Evolutionary conservation across 2,888 invertebrate species (phyloP), one percentile per base, ranked within the genome.

Genomic region (Gastrophysa polygoni): DNA sequence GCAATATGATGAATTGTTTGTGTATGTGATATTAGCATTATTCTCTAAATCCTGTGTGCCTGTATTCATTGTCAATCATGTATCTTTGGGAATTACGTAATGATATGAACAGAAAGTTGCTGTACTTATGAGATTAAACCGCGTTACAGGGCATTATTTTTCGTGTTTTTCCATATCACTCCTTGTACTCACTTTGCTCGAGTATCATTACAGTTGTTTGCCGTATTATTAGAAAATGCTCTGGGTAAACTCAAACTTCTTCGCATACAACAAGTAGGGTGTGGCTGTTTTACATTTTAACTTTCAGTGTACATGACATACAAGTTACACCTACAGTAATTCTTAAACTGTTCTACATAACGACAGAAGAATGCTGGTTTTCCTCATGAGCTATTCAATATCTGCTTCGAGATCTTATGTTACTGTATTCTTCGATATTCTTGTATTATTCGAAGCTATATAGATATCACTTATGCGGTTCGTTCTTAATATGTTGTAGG

Each of bases 241-340:
- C 66, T 65, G 66, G 63, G 63, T 71, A 52, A 57, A 57, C 61
- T 61, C 52, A 63, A 70, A 69, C 69, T 69, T 67, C 69, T 70
- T 14, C 38, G n/a, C 38, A 38, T 38, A 38, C 38, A 38, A n/a
- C 38, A 4, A 38, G 38, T 14, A 38, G 38, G 38, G 38, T 38
- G 38, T 38, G 38, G 4, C 38, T 38, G 38, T 14, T 38, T 38
- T 38, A 38, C 38, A 38, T 38, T 38, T 38, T n/a, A 38, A 38
- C 38, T 38, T 38, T 38, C 38, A 38, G 38, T 38, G 38, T 68
- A 71, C 73, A 73, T 74, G 71, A 74, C 73, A 69, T 75, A 75
- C 74, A 72, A 70, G 73, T 73, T 74, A 75, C 76, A 75, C 76
- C 76, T 75, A 76, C 76, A 69, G 69, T 71, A 66, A 74, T 71